These are phyloP conservation scores for Agonopterix heracliana DNA, from an alignment of 2,888 invertebrate genomes.

Conservation along the genomic window DNA sequence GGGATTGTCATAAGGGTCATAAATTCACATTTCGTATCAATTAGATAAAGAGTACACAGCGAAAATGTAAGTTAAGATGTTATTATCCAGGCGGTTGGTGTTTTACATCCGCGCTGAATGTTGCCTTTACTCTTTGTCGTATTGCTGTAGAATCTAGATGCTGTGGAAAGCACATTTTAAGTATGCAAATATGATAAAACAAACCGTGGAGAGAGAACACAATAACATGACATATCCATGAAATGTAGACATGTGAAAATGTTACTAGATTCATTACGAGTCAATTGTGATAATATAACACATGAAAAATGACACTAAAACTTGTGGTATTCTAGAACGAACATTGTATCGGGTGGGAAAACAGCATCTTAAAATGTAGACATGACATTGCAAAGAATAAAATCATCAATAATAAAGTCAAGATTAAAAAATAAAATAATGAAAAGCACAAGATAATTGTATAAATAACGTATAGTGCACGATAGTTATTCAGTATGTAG, in stretches of 20 bases:
- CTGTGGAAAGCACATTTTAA: conserved; percentile 44
- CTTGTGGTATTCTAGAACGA: not conserved
- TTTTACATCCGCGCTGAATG: not conserved
- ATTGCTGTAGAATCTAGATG: conserved; percentile 6
- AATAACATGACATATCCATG: not conserved
- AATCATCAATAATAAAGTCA: not conserved
- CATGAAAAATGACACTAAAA: not conserved
- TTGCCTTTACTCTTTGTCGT: too few species aligned
- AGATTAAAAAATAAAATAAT: conserved; percentile 4
- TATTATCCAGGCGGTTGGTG: not conserved
- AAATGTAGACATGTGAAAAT: not conserved
- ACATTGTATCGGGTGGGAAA: not conserved
- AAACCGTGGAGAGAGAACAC: not conserved
- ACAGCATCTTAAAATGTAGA: not conserved
- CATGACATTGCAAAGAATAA: conserved; percentile 1
- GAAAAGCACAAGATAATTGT: conserved; percentile 1
- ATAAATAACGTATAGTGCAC: too few species aligned
- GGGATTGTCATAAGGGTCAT: too few species aligned
- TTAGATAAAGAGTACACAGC: not conserved
- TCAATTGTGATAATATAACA: not conserved
- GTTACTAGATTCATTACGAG: not conserved
- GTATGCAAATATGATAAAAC: conserved; percentile 26
- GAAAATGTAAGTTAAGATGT: not conserved
- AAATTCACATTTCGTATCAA: too few species aligned
- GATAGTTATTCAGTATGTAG: not conserved